phyloP scores from a whole-genome alignment of 2,113 vertebrate species.

The Pithys albifrons region DNA sequence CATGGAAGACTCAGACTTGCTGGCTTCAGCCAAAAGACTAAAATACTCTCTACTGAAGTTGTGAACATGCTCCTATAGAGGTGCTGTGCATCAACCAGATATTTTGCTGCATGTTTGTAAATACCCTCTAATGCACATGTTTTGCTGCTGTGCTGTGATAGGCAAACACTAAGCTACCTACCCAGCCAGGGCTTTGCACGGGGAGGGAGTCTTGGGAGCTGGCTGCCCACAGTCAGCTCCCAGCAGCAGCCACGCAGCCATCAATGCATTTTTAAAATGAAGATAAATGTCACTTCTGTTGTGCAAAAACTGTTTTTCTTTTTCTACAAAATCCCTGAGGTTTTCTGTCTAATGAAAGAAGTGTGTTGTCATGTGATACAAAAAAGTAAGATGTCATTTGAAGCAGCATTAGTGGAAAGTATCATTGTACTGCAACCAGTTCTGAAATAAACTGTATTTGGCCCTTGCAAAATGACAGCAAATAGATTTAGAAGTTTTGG shows the following conservation, averaged over 20 bases:
- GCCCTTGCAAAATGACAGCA: conserved; percentile 34
- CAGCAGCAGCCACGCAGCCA: not conserved
- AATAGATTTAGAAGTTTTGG: conserved; percentile 50
- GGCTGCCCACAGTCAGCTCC: not conserved
- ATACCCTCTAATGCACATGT: not conserved
- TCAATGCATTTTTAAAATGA: not conserved
- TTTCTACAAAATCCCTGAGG: not conserved
- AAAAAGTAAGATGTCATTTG: not conserved
- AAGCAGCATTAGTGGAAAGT: conserved; percentile 11
- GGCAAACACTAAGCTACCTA: not conserved
- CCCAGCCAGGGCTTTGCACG: not conserved
- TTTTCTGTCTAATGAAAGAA: conserved; percentile 35
- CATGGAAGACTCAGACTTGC: not conserved
- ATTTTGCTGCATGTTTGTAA: not conserved
- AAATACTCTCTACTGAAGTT: fast-evolving
- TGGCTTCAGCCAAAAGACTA: not conserved
- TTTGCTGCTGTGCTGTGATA: not conserved
- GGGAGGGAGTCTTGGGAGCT: not conserved
- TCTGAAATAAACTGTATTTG: conserved; percentile 26
- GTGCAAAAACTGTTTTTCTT: not conserved
- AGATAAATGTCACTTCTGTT: not conserved
- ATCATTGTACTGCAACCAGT: not conserved
- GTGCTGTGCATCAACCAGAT: not conserved
- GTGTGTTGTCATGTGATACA: not conserved
- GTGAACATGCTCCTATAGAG: fast-evolving